Conservation (phyloP, 1,140 invertebrate genomes). For the Nephila pilipes region DNA sequence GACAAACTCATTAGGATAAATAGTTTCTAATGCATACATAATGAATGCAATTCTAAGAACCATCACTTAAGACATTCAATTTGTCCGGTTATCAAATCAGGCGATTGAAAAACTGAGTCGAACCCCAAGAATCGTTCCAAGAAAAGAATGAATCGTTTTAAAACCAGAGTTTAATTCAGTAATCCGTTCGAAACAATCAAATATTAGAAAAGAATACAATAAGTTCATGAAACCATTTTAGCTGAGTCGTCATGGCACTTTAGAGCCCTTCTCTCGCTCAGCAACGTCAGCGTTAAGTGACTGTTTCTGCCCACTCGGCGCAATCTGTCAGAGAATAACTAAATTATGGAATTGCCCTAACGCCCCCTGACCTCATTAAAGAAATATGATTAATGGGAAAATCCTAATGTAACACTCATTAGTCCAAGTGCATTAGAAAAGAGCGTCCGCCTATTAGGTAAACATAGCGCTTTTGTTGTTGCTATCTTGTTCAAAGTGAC, state of each 20-base stretch:
- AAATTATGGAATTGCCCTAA: conserved; percentile 43
- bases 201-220: background rate
- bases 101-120: too few relatives aligned
- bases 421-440: background rate
- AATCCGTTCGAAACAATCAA: background rate
- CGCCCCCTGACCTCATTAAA: conserved; percentile 53
- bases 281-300: conserved; percentile 4
- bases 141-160: background rate
- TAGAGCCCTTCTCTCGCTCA: background rate
- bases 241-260: background rate
- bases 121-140: background rate
- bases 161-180: background rate
- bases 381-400: conserved; percentile 65
- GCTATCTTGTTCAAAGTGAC: background rate
- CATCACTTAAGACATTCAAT: too few relatives aligned
- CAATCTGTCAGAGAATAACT: conserved; percentile 38
- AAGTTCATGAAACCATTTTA: background rate
- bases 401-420: conserved; percentile 35
- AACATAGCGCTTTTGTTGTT: background rate
- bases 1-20: too few relatives aligned
- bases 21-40: too few relatives aligned
- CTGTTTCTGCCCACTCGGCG: background rate
- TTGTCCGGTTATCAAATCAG: too few relatives aligned
- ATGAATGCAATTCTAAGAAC: too few relatives aligned
- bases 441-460: background rate